Conservation (phyloP, 2,797 vertebrate genomes). For the Tokudaia tokunoshimensis region DNA sequence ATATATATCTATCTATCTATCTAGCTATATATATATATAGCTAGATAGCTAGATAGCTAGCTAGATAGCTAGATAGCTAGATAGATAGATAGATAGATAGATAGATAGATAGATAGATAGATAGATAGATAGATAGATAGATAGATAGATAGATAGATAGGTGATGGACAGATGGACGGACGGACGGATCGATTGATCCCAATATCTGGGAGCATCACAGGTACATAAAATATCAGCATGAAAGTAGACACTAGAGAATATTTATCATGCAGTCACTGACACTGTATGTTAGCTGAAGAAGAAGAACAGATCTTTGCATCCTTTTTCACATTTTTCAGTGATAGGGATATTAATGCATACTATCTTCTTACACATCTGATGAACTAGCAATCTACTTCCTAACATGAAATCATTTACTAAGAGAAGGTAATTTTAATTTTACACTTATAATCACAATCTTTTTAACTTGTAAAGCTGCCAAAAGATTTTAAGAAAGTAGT, state of each 20-base stretch:
- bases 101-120: not conserved
- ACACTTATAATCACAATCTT: not conserved
- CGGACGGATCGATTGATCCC: no score
- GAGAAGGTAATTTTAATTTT: not conserved
- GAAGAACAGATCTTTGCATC: not conserved
- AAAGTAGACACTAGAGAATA: not conserved
- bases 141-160: no score
- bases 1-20: rapidly evolving
- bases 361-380: not conserved
- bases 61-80: not conserved
- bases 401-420: not conserved
- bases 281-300: not conserved
- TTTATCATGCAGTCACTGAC: not conserved
- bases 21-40: not conserved
- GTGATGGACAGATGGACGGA: no score
- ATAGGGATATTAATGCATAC: not conserved
- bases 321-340: not conserved
- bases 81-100: not conserved
- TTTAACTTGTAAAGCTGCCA: not conserved
- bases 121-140: no score
- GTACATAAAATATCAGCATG: not conserved
- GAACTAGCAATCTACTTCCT: not conserved
- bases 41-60: not conserved
- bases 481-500: not conserved
- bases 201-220: not conserved